phyloP scores from a whole-genome alignment of 2,888 invertebrate genomes.

The Eristalis tenax region DNA sequence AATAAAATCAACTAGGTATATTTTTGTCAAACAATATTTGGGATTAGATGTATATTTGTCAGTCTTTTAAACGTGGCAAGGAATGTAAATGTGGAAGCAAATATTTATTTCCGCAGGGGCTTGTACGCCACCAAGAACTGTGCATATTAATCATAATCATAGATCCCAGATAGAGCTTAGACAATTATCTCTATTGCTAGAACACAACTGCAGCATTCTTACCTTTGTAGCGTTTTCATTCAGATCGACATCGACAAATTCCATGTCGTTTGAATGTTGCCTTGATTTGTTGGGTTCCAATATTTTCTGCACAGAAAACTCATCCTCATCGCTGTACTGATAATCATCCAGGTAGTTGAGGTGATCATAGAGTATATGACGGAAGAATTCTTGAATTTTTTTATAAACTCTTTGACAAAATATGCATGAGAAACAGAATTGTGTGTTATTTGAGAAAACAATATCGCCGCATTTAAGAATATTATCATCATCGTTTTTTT shows the following conservation, averaged over 20 bases:
- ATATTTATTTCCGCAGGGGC: too few species aligned
- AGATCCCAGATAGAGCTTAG: too few species aligned
- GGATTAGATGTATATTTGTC: too few species aligned
- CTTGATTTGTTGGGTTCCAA: not conserved
- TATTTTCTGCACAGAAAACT: slow-evolving; percentile 22
- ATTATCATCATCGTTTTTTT: slow-evolving; percentile 44
- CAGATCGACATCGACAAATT: slow-evolving; percentile 23
- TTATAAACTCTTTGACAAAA: slow-evolving; percentile 46
- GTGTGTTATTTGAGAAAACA: slow-evolving; percentile 56
- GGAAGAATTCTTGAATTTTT: slow-evolving; percentile 54
- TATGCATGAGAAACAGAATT: slow-evolving; percentile 53
- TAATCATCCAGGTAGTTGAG: slow-evolving; percentile 59
- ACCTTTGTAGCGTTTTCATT: slow-evolving; percentile 7
- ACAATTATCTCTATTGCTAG: too few species aligned
- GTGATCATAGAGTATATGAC: slow-evolving; percentile 65
- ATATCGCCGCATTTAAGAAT: slow-evolving; percentile 61
- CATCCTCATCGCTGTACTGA: slow-evolving; percentile 45
- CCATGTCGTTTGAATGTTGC: not conserved
- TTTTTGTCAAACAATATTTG: too few species aligned
- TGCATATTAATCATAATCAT: too few species aligned
- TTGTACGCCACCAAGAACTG: too few species aligned
- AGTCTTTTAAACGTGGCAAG: too few species aligned
- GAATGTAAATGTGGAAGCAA: too few species aligned
- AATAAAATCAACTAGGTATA: too few species aligned
- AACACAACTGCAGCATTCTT: not conserved